phyloP scores from a whole-genome alignment of 2,113 vertebrate genomes.

The Elaphurus davidianus region DNA sequence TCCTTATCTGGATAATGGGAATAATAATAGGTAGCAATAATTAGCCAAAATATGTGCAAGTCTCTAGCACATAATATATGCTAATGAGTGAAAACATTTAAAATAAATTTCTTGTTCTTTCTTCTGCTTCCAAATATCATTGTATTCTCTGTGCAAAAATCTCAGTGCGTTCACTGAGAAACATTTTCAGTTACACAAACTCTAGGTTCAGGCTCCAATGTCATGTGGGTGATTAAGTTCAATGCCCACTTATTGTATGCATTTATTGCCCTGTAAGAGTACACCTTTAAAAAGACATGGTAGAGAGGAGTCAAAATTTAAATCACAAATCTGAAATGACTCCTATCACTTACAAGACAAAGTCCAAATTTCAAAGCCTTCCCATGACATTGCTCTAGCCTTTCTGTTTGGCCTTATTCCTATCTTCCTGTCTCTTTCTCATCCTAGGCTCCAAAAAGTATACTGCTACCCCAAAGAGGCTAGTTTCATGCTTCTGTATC shows the following conservation, averaged over 20 bases:
- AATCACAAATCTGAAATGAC: neutral
- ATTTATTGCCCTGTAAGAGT: neutral
- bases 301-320: conserved; percentile 3
- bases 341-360: neutral
- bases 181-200: neutral
- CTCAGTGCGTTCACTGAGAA: neutral
- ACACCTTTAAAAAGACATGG: conserved; percentile 12
- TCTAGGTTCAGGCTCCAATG: neutral
- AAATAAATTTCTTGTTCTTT: neutral
- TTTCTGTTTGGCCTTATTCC: neutral
- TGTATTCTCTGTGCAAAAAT: neutral
- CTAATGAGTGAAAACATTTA: conserved; percentile 9
- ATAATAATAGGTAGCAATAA: neutral
- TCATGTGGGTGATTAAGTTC: neutral
- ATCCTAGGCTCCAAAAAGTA: neutral
- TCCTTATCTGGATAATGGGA: neutral
- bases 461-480: neutral
- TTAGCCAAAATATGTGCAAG: neutral
- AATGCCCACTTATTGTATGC: neutral
- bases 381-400: neutral
- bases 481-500: neutral
- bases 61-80: neutral
- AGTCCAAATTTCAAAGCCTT: neutral
- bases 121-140: conserved; percentile 20
- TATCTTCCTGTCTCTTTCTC: neutral